phyloP scores from a whole-genome alignment of 2,888 invertebrate genomes.

The Lycia hirtaria region DNA sequence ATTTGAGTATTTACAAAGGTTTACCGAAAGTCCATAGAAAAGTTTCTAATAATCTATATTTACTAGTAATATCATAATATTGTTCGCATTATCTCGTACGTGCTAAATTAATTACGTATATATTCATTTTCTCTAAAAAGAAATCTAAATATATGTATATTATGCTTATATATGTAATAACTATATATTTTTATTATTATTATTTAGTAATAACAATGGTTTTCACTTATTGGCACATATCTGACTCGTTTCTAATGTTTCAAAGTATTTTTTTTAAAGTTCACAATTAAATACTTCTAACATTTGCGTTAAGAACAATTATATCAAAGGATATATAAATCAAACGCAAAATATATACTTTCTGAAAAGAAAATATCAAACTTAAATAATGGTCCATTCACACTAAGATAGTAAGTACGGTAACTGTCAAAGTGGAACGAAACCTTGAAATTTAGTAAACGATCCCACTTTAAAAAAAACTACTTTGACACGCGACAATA shows the following conservation, averaged over 20 bases:
- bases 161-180: constrained; percentile 79
- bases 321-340: constrained; percentile 78
- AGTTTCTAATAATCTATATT: constrained; percentile 38
- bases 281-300: constrained; percentile 9
- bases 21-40: constrained; percentile 23
- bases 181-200: constrained; percentile 63
- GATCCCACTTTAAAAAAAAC: constrained; percentile 34
- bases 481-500: constrained; percentile 47
- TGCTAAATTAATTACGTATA: constrained; percentile 46
- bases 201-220: constrained; percentile 69
- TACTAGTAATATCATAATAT: constrained; percentile 44
- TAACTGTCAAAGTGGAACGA: constrained; percentile 16
- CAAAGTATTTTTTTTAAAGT: constrained; percentile 50
- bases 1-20: constrained; percentile 12
- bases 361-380: constrained; percentile 25
- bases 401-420: constrained; percentile 15
- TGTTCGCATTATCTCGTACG: constrained; percentile 35
- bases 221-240: constrained; percentile 76
- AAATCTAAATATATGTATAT: constrained; percentile 58
- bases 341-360: constrained; percentile 61
- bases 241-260: constrained; percentile 65
- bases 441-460: neutral
- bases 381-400: constrained; percentile 11
- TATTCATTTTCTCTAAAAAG: constrained; percentile 43
- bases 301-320: constrained; percentile 64